phyloP scores from a whole-genome alignment of 2,888 invertebrate genomes.

The Eledona agricola region DNA sequence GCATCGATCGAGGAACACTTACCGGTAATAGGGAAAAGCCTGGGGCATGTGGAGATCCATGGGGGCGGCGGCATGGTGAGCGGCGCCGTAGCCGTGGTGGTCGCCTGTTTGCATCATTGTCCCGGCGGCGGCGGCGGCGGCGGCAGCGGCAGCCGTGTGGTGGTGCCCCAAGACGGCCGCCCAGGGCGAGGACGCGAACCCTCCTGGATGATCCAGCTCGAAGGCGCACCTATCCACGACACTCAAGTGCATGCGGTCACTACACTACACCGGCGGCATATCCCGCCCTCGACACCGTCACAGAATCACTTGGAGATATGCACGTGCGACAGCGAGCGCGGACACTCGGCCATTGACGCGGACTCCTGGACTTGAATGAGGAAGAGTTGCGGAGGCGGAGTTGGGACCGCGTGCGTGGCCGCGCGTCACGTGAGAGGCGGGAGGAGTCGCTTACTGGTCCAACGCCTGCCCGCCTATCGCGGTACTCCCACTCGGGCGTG shows the following conservation, averaged over 20 bases:
- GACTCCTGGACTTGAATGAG: slow-evolving; percentile 62
- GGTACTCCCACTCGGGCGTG: slow-evolving; percentile 57
- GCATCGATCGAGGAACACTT: slow-evolving; percentile 56
- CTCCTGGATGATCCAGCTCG: slow-evolving; percentile 80
- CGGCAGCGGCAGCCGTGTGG: slow-evolving; percentile 62
- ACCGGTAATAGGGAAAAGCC: slow-evolving; percentile 92
- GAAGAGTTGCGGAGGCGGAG: slow-evolving; percentile 62
- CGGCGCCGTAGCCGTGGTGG: slow-evolving; percentile 67
- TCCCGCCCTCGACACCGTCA: slow-evolving; percentile 37
- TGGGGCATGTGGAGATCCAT: slow-evolving; percentile 94
- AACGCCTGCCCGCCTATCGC: slow-evolving; percentile 50
- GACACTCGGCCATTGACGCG: slow-evolving; percentile 75
- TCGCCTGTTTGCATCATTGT: slow-evolving; percentile 64
- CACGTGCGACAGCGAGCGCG: slow-evolving; percentile 70
- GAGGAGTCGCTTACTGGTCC: slow-evolving; percentile 48
- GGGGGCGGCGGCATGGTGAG: slow-evolving; percentile 68
- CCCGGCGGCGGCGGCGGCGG: slow-evolving; percentile 60
- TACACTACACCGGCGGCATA: slow-evolving; percentile 46
- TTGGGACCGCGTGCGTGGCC: slow-evolving; percentile 66
- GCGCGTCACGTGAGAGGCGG: slow-evolving; percentile 63
- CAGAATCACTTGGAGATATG: slow-evolving; percentile 1
- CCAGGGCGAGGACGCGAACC: slow-evolving; percentile 79
- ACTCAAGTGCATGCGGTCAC: slow-evolving; percentile 58
- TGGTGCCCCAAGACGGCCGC: slow-evolving; percentile 77
- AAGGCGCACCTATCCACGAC: slow-evolving; percentile 55